These are phyloP conservation scores for Mellilla xanthometata DNA, from an alignment of 2,888 invertebrate species.

Conservation along the genomic window DNA sequence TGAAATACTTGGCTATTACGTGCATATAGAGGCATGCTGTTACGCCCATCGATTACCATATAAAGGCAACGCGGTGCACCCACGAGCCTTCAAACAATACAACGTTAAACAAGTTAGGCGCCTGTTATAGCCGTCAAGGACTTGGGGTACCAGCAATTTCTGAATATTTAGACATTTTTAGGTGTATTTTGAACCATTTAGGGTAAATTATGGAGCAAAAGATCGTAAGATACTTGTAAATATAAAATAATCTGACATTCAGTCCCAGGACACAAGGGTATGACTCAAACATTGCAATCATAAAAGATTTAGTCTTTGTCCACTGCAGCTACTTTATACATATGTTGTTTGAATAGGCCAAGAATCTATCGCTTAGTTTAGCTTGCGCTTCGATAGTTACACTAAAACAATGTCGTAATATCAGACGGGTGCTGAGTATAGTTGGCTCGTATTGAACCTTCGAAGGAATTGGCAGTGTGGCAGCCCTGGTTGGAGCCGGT, in stretches of 20 bases:
- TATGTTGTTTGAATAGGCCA: no score
- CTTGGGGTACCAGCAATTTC: no score
- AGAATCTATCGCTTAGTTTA: background rate
- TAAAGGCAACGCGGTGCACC: constrained; percentile 40
- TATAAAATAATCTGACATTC: no score
- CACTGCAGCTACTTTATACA: no score
- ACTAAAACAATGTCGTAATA: background rate
- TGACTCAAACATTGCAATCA: no score
- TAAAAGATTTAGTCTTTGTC: no score
- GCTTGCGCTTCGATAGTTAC: background rate
- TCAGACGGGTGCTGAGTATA: background rate
- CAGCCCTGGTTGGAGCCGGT: constrained; percentile 3
- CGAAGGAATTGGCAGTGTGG: background rate
- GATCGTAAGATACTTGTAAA: no score
- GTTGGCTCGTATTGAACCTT: background rate
- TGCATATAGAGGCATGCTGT: constrained; percentile 17
- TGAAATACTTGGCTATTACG: constrained; percentile 26
- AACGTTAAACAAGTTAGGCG: constrained; percentile 36
- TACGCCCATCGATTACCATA: constrained; percentile 29
- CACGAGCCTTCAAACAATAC: constrained; percentile 42
- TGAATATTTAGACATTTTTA: no score
- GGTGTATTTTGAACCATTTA: no score
- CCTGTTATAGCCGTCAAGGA: constrained; percentile 11
- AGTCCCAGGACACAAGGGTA: no score
- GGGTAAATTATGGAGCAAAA: no score